Evolutionary conservation across 2,888 invertebrate genomes (phyloP).

Genomic region (Acleris holmiana): DNA sequence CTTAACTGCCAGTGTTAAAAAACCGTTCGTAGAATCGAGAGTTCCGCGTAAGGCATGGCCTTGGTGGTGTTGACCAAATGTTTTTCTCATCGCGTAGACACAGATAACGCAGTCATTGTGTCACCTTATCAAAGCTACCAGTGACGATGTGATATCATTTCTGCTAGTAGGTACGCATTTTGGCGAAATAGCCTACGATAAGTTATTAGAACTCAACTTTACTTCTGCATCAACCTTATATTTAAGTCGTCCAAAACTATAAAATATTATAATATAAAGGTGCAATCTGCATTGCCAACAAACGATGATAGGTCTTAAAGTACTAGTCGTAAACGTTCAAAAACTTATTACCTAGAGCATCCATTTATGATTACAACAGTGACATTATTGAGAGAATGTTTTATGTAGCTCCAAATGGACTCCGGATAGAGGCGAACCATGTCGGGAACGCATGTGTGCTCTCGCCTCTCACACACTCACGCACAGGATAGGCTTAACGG

Average conservation of each 20-base stretch:
- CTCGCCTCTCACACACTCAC: conserved; percentile 47
- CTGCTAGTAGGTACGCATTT: conserved; percentile 17
- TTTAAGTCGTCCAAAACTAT: neutral
- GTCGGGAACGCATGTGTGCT: conserved; percentile 48
- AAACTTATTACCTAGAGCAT: conserved; percentile 17
- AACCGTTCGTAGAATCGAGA: conserved; percentile 52
- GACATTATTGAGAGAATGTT: conserved; percentile 34
- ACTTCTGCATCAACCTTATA: neutral
- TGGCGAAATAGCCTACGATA: conserved; percentile 10
- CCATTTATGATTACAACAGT: conserved; percentile 22
- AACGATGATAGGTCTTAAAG: neutral
- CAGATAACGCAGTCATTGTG: conserved; percentile 67
- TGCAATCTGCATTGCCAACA: neutral
- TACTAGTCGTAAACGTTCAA: conserved; percentile 11
- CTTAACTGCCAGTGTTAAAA: conserved; percentile 22
- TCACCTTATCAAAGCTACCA: conserved; percentile 62
- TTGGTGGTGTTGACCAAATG: conserved; percentile 70
- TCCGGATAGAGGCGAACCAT: conserved; percentile 35
- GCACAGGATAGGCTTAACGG: conserved; percentile 73
- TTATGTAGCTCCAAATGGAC: conserved; percentile 32
- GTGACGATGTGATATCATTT: conserved; percentile 48
- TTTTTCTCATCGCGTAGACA: conserved; percentile 61
- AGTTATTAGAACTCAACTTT: neutral
- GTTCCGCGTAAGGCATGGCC: conserved; percentile 73
- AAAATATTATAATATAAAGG: neutral